phyloP scores from a whole-genome alignment of 2,797 vertebrate genomes.

The Sebastes wilsoni region DNA sequence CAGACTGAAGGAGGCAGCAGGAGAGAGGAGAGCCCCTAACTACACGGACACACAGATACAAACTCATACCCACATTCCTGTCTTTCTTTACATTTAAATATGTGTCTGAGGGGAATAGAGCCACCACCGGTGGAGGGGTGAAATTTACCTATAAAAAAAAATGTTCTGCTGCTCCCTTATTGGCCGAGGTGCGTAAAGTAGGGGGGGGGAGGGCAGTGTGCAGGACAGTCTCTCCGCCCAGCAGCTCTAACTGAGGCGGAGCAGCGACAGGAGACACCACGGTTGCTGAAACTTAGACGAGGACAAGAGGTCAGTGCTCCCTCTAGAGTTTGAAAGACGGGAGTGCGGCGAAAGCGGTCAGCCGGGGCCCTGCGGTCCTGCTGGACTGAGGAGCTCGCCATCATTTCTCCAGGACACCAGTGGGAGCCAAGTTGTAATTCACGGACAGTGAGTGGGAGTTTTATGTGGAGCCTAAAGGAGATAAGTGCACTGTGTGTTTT shows the following conservation, averaged over 20 bases:
- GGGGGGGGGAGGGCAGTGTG: neutral
- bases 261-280: neutral
- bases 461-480: neutral
- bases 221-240: neutral
- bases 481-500: neutral
- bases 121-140: neutral
- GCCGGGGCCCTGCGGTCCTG: constrained; percentile 82
- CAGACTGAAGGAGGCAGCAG: neutral
- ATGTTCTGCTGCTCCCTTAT: constrained; percentile 15
- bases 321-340: constrained; percentile 66
- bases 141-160: neutral
- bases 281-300: neutral
- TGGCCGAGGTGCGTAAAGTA: constrained; percentile 3
- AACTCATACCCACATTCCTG: constrained; percentile 1
- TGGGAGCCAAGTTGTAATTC: neutral
- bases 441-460: neutral
- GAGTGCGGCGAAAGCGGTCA: constrained; percentile 56
- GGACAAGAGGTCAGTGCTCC: constrained; percentile 68
- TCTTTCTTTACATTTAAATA: neutral
- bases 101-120: neutral
- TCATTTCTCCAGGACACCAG: constrained; percentile 19
- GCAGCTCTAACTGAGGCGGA: neutral
- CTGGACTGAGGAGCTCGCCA: constrained; percentile 75
- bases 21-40: neutral
- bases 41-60: neutral